Evolutionary conservation across 2,113 vertebrate species (phyloP).

Genomic region (Gnathonemus echidnorhynchus): DNA sequence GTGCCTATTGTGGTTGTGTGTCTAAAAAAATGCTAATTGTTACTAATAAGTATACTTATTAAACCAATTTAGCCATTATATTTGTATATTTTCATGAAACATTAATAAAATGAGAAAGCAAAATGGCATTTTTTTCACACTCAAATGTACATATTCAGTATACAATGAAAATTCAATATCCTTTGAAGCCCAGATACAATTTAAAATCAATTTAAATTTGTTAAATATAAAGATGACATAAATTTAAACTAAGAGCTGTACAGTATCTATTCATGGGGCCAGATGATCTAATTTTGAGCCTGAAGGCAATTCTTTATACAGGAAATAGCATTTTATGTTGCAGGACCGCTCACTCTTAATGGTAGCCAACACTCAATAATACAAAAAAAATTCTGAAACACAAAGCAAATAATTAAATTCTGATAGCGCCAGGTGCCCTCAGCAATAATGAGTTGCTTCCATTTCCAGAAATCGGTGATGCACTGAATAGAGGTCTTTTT

Average conservation of each 20-base stretch:
- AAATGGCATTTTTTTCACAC: neutral
- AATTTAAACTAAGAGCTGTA: neutral
- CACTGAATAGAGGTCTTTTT: neutral
- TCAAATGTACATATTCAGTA: neutral
- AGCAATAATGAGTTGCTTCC: neutral
- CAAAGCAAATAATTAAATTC: neutral
- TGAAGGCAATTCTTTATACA: neutral
- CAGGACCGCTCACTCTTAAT: neutral
- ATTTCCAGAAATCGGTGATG: neutral
- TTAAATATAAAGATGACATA: neutral
- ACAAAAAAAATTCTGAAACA: neutral
- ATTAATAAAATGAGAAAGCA: neutral
- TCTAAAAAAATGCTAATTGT: neutral
- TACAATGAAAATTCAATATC: neutral
- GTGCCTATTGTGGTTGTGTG: neutral
- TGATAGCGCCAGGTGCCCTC: neutral
- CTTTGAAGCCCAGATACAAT: neutral
- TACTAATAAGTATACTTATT: neutral
- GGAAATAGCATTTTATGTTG: neutral
- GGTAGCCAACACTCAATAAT: neutral
- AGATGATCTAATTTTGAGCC: neutral
- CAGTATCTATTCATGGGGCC: neutral
- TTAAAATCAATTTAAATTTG: neutral
- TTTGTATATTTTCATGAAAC: neutral
- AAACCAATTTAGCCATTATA: neutral